Base-by-base conservation (phyloP, 2,113 vertebrate genomes). In the Colistium nudipinnis region DNA sequence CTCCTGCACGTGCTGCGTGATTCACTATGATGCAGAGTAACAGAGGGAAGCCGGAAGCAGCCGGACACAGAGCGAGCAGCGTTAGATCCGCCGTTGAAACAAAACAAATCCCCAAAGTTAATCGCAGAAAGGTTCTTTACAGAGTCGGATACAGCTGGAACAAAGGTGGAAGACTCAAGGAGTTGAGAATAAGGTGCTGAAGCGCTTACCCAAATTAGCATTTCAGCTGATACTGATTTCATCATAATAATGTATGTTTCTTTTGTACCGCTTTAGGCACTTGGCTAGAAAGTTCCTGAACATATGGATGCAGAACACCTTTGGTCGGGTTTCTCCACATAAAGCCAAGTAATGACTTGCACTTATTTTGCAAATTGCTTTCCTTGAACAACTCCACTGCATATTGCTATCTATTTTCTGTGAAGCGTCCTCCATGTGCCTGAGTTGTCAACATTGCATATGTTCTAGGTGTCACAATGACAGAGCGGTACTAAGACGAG, bases 251-350 rank as follows among this genome's bases (percentile, higher is more conserved):
- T 51, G 6, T 51, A 16, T 17, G 4, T 30, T 33, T 36, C 31
- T 2, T 22, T 20, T 48, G 4, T n/a, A 65, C 4, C 19, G 28
- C 7, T 55, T 13, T 80, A 99, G 96, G 45, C 93, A 94, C 38
- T 66, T 98, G 63, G 91, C 93, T 62, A 93, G 94, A 78, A 99
- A 97, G 73, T 99, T 94, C 76, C 91, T 98, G n/a, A 85, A 51
- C 76, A 82, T 96, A 70, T 99, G 98, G 98, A 92, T 93, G 38
- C 79, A 59, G 64, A 92, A 87, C 47, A 94, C 94, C 4, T 98
- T 99, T 91, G 97, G 96, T 56, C 91, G 90, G 85, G 69, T 96
- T 61, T 89, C 90, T 43, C 94, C 93, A 67, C 94, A 92, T 24
- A 81, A 85, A 90, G 95, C 94, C 75, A 97, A 94, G 97, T 98